These are phyloP conservation scores for Apodemia zela DNA, from an alignment of 2,888 invertebrate species.

Conservation along the genomic window DNA sequence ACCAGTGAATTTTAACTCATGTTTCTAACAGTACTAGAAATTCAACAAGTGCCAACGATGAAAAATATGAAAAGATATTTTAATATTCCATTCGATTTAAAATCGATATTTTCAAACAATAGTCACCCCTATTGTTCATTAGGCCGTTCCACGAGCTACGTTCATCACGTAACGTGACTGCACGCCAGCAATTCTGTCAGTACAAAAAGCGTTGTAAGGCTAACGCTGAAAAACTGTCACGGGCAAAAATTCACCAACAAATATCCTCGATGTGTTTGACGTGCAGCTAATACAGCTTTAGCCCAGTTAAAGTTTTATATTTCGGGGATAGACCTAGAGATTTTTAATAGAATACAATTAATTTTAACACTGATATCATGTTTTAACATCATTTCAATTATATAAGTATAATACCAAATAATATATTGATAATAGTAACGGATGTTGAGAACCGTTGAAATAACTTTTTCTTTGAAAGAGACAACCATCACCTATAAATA, in stretches of 20 bases:
- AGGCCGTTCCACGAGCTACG: background rate
- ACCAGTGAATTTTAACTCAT: too few species aligned
- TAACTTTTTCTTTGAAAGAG: too few species aligned
- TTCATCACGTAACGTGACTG: slow-evolving; percentile 2
- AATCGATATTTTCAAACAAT: background rate
- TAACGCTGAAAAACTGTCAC: slow-evolving; percentile 14
- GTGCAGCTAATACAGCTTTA: slow-evolving; percentile 12
- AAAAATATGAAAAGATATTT: too few species aligned
- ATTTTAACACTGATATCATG: background rate
- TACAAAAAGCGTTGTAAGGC: slow-evolving; percentile 8
- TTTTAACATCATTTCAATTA: too few species aligned
- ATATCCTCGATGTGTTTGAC: slow-evolving; percentile 6
- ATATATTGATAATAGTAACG: too few species aligned
- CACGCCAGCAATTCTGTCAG: slow-evolving; percentile 9
- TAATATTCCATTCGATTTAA: background rate
- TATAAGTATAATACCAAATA: too few species aligned
- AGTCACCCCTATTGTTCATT: background rate
- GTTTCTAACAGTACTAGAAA: too few species aligned
- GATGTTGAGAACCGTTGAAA: too few species aligned
- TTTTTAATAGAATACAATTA: background rate
- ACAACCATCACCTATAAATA: too few species aligned
- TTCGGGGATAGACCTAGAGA: background rate
- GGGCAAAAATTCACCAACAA: slow-evolving; percentile 5
- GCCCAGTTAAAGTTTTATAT: slow-evolving; percentile 5
- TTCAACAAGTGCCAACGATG: too few species aligned